Base-by-base conservation (phyloP, 2,797 vertebrate species). In the Valencia hispanica region DNA sequence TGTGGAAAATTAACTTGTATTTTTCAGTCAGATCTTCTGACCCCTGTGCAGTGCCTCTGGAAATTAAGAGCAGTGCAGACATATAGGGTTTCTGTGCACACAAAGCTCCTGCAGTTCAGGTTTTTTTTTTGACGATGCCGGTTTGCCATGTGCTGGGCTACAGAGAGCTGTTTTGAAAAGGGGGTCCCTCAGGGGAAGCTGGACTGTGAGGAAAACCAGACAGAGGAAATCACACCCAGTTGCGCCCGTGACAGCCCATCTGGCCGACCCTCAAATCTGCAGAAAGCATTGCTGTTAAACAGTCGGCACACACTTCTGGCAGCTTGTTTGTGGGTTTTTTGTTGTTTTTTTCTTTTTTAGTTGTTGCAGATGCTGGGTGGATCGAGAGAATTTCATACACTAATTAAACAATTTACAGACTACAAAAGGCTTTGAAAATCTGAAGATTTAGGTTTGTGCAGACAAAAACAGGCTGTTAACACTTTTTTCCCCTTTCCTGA, bases 141-240 rank as follows among this genome's bases (percentile, higher is more conserved):
- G 85, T 69, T 57, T 22, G 27, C 36, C 27, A 68, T 75, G 68
- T 51, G 69, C 82, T 55, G 69, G 81, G 82, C 72, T 83, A 73
- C 70, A 79, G 72, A 87, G 82, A 75, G 59, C 81, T 89, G 87
- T 91, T 92, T 94, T 93, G 84, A 79, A 87, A 92, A 86, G 79
- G 85, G 89, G 95, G 94, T 95, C 94, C 94, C 91, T 84, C 78
- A 47, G 93, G 94, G 92, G 94, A 90, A 93, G 88, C 93, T 79
- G 94, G 93, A 84, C 91, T 91, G 89, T 81, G 92, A 94, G 94
- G 94, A 87, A 93, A 95, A 91, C 88, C 93, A 93, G 92, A 94
- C 92, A 92, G 89, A 92, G 92, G 93, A 94, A 94, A 93, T 93
- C 90, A 91, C 90, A 93, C 93, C 93, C 93, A 93, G 87, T 90